phyloP scores from a whole-genome alignment of 2,797 vertebrate genomes.

The Neosilurus hyrtlii region DNA sequence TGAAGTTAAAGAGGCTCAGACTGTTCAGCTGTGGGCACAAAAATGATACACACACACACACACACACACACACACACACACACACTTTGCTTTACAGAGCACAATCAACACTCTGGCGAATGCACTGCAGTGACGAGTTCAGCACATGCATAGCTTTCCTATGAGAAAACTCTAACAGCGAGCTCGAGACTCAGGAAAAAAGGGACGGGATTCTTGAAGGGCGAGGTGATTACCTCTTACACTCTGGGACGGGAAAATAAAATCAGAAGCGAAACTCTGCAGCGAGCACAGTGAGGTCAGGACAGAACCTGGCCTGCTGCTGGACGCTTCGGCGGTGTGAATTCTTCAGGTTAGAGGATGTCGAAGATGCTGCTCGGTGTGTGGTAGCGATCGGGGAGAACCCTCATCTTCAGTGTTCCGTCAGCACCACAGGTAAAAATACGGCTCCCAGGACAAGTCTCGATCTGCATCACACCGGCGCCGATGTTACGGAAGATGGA shows the following conservation, averaged over 20 bases:
- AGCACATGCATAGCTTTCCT: constrained; percentile 84
- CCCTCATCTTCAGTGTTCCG: constrained; percentile 94
- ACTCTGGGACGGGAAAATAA: constrained; percentile 51
- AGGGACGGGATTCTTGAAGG: constrained; percentile 61
- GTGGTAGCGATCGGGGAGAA: constrained; percentile 90
- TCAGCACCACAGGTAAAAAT: constrained; percentile 98
- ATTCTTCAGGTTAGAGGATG: constrained; percentile 73
- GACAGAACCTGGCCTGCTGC: constrained; percentile 62
- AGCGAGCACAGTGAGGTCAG: constrained; percentile 61
- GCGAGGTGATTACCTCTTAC: constrained; percentile 70
- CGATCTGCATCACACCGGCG: constrained; percentile 93
- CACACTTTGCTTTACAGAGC: constrained; percentile 76
- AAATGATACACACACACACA: constrained; percentile 73
- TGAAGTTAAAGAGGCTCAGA: constrained; percentile 77
- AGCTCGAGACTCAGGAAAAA: constrained; percentile 59
- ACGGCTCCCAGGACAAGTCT: constrained; percentile 85
- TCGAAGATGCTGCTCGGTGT: constrained; percentile 85
- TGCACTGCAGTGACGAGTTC: constrained; percentile 70
- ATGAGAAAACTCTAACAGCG: constrained; percentile 72
- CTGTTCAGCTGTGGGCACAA: constrained; percentile 76
- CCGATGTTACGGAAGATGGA: constrained; percentile 98
- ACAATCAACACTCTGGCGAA: constrained; percentile 73
- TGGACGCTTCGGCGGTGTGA: constrained; percentile 47
- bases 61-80: constrained; percentile 71
- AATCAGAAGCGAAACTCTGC: constrained; percentile 54